Conservation (phyloP, 2,888 invertebrate genomes). For the Epirrhoe tristata region DNA sequence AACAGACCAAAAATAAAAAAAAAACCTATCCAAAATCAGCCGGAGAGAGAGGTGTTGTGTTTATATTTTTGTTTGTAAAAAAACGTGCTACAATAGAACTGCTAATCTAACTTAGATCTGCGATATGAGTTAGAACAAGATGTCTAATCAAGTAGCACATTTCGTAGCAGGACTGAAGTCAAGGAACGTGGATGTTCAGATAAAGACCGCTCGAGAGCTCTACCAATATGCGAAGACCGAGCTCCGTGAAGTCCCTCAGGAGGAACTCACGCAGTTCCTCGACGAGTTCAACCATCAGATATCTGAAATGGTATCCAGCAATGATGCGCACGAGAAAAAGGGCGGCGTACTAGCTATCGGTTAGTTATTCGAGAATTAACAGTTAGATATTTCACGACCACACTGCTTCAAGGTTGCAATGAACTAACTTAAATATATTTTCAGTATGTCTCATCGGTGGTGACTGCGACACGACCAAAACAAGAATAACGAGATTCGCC, state of each 20-base stretch:
- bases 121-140: conserved; percentile 55
- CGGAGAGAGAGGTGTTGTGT: conserved; percentile 38
- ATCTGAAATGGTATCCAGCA: conserved; percentile 97
- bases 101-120: conserved; percentile 26
- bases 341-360: conserved; percentile 97
- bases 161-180: conserved; percentile 96
- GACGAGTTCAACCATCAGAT: conserved; percentile 98
- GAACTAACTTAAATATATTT: conserved; percentile 50
- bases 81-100: conserved; percentile 33
- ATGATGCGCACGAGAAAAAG: conserved; percentile 97
- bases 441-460: conserved; percentile 96
- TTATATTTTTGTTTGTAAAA: conserved; percentile 52
- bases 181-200: conserved; percentile 92
- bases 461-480: conserved; percentile 96
- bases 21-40: conserved; percentile 2
- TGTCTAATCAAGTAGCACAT: conserved; percentile 88
- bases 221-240: conserved; percentile 96
- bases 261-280: conserved; percentile 95
- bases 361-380: conserved; percentile 63
- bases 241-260: conserved; percentile 94
- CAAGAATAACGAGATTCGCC: conserved; percentile 95
- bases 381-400: background rate
- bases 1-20: no score
- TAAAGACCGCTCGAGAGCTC: conserved; percentile 94
- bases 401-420: background rate